Conservation (phyloP, 2,113 vertebrate genomes). For the Hypocryptadius cinnamomeus region DNA sequence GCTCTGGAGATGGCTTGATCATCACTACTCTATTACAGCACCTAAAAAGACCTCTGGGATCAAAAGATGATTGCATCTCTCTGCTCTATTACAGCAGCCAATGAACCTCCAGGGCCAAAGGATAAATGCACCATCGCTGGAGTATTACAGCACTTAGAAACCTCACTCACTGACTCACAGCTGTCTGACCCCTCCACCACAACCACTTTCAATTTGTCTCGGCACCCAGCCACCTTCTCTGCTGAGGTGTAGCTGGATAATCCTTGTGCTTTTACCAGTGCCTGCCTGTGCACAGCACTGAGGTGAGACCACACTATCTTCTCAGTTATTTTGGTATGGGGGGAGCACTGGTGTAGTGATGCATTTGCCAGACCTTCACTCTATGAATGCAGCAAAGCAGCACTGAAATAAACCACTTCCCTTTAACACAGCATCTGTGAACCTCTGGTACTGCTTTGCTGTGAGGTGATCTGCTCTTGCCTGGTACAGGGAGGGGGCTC, state of each 20-base stretch:
- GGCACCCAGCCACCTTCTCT: neutral
- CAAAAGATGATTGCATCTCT: constrained; percentile 26
- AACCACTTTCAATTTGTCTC: neutral
- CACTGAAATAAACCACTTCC: neutral
- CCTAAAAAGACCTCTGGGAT: constrained; percentile 53
- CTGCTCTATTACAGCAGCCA: constrained; percentile 30
- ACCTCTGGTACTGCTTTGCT: neutral
- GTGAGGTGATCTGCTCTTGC: neutral
- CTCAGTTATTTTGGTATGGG: neutral
- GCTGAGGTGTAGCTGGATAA: neutral
- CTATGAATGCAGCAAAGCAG: neutral
- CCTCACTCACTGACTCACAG: neutral
- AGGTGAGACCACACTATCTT: neutral
- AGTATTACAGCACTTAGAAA: constrained; percentile 5
- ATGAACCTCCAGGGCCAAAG: constrained; percentile 42
- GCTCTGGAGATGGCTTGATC: constrained; percentile 22
- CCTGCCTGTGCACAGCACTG: neutral
- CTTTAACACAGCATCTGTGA: neutral
- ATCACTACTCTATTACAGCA: constrained; percentile 21
- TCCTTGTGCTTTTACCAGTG: neutral
- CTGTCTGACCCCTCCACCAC: neutral
- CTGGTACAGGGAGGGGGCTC: neutral
- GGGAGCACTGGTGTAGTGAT: neutral
- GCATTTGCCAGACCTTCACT: neutral
- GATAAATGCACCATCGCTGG: constrained; percentile 22